Percentiles rank a stretch among this genome's conserved stretches.
phyloP scores from a whole-genome alignment of 30 jellyfish, hydroid and myxozoan genomes.

The Turritopsis dohrnii region DNA sequence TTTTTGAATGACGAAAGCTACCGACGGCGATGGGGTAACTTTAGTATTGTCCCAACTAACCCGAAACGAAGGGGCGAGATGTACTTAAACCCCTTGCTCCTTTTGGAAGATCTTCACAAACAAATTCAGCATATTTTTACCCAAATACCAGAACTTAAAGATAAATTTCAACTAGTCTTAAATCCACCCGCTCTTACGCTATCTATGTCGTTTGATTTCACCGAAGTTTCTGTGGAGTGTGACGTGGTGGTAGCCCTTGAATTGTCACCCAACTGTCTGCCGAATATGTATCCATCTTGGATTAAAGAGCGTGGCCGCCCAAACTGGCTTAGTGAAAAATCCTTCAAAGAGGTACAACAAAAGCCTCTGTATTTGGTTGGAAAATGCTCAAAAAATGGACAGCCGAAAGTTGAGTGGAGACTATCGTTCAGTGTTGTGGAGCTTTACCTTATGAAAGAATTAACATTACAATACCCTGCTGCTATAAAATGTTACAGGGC shows the following conservation, averaged over 20 bases:
- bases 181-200: neutral
- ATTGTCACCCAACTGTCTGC: neutral
- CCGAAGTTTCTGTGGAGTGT: neutral
- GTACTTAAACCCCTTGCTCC: neutral
- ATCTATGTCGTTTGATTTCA: neutral
- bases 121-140: neutral
- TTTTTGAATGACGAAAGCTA: neutral
- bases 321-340: neutral
- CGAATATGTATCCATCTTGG: neutral
- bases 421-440: neutral
- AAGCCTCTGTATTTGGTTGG: neutral
- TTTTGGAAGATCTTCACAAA: neutral
- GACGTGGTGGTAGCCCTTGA: neutral
- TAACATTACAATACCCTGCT: neutral
- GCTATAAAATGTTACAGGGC: neutral
- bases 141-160: neutral
- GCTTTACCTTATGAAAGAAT: neutral
- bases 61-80: neutral
- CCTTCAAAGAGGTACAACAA: neutral
- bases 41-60: neutral
- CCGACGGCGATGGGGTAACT: neutral
- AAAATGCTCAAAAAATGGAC: neutral
- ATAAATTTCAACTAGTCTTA: neutral
- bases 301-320: neutral
- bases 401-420: neutral